phyloP scores from a whole-genome alignment of 2,888 invertebrate species.

The Euspilapteryx auroguttella region DNA sequence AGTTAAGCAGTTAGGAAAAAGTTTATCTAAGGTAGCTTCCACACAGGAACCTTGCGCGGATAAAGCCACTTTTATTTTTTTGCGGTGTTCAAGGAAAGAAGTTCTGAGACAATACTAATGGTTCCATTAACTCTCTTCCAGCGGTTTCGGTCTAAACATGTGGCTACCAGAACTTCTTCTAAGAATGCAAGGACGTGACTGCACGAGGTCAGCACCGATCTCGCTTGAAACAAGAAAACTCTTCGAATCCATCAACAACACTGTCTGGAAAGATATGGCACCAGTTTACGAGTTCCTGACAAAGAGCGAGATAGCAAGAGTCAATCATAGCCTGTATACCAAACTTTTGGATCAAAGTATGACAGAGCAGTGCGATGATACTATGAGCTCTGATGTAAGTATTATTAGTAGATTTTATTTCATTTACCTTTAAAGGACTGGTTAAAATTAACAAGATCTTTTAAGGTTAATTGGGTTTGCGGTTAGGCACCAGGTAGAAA shows the following conservation, averaged over 20 bases:
- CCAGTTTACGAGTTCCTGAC: constrained; percentile 41
- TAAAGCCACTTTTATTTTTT: no score
- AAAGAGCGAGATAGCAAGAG: constrained; percentile 13
- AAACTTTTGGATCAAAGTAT: constrained; percentile 9
- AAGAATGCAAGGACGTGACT: constrained; percentile 43
- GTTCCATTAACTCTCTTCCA: no score
- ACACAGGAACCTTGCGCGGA: no score
- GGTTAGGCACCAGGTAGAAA: no score
- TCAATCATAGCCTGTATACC: constrained; percentile 16
- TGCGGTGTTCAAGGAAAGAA: no score
- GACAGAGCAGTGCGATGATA: constrained; percentile 20
- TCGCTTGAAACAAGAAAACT: constrained; percentile 25
- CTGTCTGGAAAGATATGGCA: constrained; percentile 37
- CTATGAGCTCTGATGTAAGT: constrained; percentile 31
- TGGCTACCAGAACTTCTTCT: constrained; percentile 80
- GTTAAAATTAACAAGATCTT: no score
- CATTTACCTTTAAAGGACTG: no score
- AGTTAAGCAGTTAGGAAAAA: no score
- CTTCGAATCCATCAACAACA: constrained; percentile 19
- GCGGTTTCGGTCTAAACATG: constrained; percentile 69
- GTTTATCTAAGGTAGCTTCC: no score
- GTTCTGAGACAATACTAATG: no score
- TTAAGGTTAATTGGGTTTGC: no score
- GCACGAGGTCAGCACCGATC: constrained; percentile 32
- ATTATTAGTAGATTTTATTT: not conserved